phyloP scores from a whole-genome alignment of 2,888 invertebrate genomes.

The Diploptera punctata region DNA sequence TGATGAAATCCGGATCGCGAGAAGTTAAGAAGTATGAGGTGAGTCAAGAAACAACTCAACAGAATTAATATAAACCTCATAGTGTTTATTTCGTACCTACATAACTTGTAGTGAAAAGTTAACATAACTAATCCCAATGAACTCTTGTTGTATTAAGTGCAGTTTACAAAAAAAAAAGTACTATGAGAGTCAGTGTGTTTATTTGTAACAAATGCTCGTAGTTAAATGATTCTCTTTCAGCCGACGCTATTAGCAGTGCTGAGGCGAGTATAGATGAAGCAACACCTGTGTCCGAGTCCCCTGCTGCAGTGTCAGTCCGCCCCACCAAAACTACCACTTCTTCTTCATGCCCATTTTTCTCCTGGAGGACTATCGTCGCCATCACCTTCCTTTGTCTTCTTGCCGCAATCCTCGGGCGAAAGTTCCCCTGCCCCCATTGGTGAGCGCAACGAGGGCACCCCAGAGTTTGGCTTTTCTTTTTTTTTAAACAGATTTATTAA shows the following conservation, averaged over 20 bases:
- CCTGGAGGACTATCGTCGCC: constrained; percentile 28
- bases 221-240: constrained; percentile 22
- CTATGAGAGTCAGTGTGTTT: no score
- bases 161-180: no score
- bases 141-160: no score
- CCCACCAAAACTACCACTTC: constrained; percentile 23
- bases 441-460: constrained; percentile 9
- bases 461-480: constrained; percentile 27
- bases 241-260: background rate
- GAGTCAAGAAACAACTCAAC: no score
- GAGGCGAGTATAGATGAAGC: constrained; percentile 16
- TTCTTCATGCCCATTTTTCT: constrained; percentile 28
- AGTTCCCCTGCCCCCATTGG: constrained; percentile 22
- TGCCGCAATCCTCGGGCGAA: constrained; percentile 29
- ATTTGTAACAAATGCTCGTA: no score
- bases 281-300: constrained; percentile 14
- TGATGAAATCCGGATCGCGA: no score
- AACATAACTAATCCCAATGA: no score
- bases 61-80: no score
- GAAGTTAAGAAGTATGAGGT: no score
- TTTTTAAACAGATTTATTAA: no score
- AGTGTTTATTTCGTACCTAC: no score
- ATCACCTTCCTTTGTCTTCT: constrained; percentile 28
- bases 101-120: no score
- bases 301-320: constrained; percentile 23